Evolutionary conservation across 1,140 invertebrate genomes (phyloP), one percentile per base, ranked within the genome.

Genomic region (Sycophaga agraensis): DNA sequence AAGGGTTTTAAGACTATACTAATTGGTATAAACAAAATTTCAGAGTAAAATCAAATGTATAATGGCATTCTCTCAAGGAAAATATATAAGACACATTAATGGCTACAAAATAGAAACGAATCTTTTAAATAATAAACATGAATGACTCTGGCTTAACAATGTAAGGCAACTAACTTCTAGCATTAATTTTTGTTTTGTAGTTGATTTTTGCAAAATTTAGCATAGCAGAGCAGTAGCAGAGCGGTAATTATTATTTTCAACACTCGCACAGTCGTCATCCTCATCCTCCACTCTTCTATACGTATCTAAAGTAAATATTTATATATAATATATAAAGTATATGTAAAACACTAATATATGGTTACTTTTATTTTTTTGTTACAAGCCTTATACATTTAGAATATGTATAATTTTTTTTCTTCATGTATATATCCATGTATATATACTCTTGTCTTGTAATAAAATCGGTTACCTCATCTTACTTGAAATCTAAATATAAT

Each of bases 331-430:
- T 71, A 75, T 79, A 79, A 79, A 77, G 75, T 78, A 78, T 80
- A 80, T 80, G 77, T 77, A 79, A 79, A 79, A 79, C 78, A 79
- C 75, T 80, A 80, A 78, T 79, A 78, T 78, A 77, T 71, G 78
- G 69, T 79, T 80, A 80, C 66, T 79, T 78, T 79, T 78, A 74
- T 70, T 76, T 79, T 68, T 73, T 78, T 80, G 75, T 81, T 81
- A 80, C 78, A 80, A 81, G 79, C 79, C 78, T 81, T 80, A 81
- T 65, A 73, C 73, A 69, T 74, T 78, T 80, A 79, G 76, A 79
- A 80, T 79, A 76, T 80, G 73, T 79, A 80, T 80, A 77, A 70
- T 77, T 77, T 77, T 59, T 74, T 67, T 65, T 66, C 42, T 67
- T 56, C 46, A 43, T 66, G 50, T 74, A 76, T 78, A 79, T 75